Base-by-base conservation (phyloP, 2,888 invertebrate species). In the Lepetodrilus schrolli region DNA sequence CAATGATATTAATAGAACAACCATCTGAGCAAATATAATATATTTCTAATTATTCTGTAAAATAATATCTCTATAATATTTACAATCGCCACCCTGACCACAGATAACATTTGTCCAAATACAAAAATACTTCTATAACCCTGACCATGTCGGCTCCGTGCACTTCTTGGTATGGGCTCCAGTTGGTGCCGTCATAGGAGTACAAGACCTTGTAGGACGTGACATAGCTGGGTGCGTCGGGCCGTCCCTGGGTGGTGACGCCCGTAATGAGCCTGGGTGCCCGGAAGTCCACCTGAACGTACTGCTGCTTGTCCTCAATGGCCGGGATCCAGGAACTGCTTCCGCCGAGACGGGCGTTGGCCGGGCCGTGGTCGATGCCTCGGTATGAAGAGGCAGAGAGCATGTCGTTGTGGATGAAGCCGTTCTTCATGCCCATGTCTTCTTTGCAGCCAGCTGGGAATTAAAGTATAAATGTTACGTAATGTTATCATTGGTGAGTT, bases 251-350 rank as follows among this genome's bases (percentile, higher is more conserved):
- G 0, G 94, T 95, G 69, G 93, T 92, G 51, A 96, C 90, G 34
- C 96, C 96, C 0, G 96, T 95, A 47, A 96, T 90, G 85, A 94
- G 94, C 65, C 95, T 93, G 0, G 94, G 93, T 21, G 93, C 94
- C 66, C 94, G 91, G 89, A 96, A 95, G 90, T 96, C 94, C 88
- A 86, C 82, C 80, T 86, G 84, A 26, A 86, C 66, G 73, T 80
- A 86, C 75, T 87, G 86, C 49, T 78, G 70, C 68, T 76, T 80
- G 74, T 86, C 82, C 74, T 81, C 81, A 2, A 66, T 73, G 58
- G 90, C 90, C 0, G 96, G 94, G 72, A 93, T 93, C 96, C 96
- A 96, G 84, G 93, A 93, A 51, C 93, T 93, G 49, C 92, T 92
- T 92, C 80, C 78, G 23, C 82, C 91, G 17, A 94, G 88, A 3